phyloP scores from a whole-genome alignment of 2,797 vertebrate species.

The Rhadinocentrus ornatus region DNA sequence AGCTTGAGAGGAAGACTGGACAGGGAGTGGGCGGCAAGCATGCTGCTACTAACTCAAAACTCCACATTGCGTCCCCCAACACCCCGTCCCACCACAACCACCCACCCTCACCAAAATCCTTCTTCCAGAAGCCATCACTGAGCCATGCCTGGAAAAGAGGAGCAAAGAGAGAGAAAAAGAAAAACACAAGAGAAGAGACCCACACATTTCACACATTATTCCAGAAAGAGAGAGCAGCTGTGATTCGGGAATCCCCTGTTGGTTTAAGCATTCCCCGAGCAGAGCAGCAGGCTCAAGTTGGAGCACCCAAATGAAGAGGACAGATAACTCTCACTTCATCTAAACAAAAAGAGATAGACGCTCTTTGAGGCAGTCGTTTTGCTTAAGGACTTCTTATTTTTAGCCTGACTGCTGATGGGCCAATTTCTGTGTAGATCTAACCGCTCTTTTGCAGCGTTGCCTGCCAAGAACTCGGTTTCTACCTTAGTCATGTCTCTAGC shows the following conservation, averaged over 20 bases:
- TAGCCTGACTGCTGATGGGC: constrained; percentile 65
- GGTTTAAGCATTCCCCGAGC: constrained; percentile 65
- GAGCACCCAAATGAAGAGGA: constrained; percentile 41
- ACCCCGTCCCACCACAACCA: background rate
- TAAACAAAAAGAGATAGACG: constrained; percentile 59
- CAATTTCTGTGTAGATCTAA: constrained; percentile 57
- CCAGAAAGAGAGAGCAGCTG: constrained; percentile 78
- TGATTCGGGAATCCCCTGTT: constrained; percentile 74
- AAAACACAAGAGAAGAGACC: constrained; percentile 68
- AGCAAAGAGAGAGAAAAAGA: constrained; percentile 42
- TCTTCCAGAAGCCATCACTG: constrained; percentile 39
- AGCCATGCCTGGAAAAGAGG: constrained; percentile 66
- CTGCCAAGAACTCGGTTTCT: constrained; percentile 60
- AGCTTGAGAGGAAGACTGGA: constrained; percentile 72
- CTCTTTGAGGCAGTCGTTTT: constrained; percentile 55
- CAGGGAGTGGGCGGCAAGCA: constrained; percentile 68
- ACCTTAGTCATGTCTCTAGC: constrained; percentile 68
- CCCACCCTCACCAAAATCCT: background rate
- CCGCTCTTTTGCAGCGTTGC: constrained; percentile 34
- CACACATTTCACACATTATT: constrained; percentile 81
- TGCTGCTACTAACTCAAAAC: constrained; percentile 63
- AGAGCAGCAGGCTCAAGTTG: constrained; percentile 52
- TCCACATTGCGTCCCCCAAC: background rate
- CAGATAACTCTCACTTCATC: constrained; percentile 66
- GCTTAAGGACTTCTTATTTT: constrained; percentile 76